phyloP scores from a whole-genome alignment of 2,113 vertebrate genomes.

The Nanger granti region DNA sequence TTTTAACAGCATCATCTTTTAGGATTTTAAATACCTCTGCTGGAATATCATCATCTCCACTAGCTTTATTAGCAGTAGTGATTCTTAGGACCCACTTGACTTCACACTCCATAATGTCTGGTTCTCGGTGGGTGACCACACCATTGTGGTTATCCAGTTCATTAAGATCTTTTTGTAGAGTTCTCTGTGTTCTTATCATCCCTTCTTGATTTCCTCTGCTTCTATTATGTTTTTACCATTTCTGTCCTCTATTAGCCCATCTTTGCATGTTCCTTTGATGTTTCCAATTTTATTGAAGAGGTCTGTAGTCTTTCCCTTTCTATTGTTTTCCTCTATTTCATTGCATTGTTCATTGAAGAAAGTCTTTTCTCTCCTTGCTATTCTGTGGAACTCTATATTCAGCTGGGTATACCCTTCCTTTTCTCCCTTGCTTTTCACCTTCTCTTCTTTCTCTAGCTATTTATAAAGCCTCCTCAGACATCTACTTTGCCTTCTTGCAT shows the following conservation, averaged over 20 bases:
- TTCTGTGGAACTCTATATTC: background rate
- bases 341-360: background rate
- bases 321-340: background rate
- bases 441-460: background rate
- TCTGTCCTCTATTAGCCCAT: background rate
- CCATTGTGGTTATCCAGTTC: background rate
- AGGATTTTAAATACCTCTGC: background rate
- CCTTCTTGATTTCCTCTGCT: background rate
- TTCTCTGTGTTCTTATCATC: background rate
- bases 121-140: background rate
- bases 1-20: background rate
- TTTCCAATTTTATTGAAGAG: background rate
- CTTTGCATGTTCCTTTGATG: background rate
- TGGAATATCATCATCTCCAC: background rate
- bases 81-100: background rate
- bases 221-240: background rate
- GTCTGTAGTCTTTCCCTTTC: background rate
- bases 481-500: background rate
- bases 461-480: background rate
- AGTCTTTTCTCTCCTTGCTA: background rate
- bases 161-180: background rate
- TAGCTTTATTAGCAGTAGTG: background rate
- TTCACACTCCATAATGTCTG: background rate
- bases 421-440: background rate
- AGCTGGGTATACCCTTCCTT: background rate